Conservation (phyloP, 2,888 invertebrate species). For the Sphaeridia pumilis region DNA sequence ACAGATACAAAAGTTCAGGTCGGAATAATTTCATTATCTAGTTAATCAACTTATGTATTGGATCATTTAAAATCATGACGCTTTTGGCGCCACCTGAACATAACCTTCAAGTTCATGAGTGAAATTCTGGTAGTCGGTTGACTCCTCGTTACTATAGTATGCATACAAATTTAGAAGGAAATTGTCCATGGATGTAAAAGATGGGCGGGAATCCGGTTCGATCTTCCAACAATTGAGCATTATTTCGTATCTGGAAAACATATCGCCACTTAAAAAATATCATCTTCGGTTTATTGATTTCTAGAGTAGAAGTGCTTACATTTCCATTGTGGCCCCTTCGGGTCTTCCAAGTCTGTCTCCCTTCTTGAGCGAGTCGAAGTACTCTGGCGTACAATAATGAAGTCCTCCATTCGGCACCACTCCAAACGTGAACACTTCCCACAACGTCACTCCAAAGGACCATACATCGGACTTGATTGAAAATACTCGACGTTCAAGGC, state of each 20-base stretch:
- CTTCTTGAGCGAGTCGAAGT: neutral
- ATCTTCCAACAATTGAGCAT: neutral
- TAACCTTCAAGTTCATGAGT: too few relatives aligned
- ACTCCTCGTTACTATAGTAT: too few relatives aligned
- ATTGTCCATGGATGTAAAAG: neutral
- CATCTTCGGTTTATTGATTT: too few relatives aligned
- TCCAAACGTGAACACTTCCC: conserved; percentile 1
- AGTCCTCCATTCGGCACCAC: neutral
- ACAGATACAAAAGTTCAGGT: too few relatives aligned
- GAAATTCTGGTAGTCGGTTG: too few relatives aligned
- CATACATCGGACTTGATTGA: neutral
- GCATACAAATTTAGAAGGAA: too few relatives aligned
- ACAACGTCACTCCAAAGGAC: neutral
- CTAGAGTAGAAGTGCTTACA: neutral
- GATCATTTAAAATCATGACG: too few relatives aligned
- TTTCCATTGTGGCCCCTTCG: neutral
- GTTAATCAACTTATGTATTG: too few relatives aligned
- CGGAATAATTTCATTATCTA: too few relatives aligned
- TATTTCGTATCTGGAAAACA: neutral
- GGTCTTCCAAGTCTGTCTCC: neutral
- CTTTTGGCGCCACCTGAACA: too few relatives aligned
- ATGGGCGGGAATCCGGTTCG: neutral
- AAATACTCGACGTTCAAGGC: neutral
- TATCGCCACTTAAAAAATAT: too few relatives aligned
- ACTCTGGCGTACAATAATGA: neutral